phyloP scores from a whole-genome alignment of 2,888 invertebrate genomes.

The Agrotis puta region DNA sequence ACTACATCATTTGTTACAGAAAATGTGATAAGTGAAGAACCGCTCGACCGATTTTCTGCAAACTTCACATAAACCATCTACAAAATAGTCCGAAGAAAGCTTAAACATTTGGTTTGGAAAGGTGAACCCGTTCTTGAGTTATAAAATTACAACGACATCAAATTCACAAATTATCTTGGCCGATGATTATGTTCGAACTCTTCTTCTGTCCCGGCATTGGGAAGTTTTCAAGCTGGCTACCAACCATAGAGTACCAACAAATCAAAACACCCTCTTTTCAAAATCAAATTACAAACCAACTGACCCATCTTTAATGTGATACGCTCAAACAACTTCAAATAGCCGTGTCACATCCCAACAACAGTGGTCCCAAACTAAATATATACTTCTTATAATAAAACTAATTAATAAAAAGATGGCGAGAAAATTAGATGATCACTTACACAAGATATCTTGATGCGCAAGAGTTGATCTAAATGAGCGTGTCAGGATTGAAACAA shows the following conservation, averaged over 20 bases:
- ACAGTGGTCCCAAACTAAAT: conserved; percentile 45
- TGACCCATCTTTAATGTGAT: conserved; percentile 42
- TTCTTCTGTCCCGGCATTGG: too few species aligned
- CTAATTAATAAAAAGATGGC: conserved; percentile 59
- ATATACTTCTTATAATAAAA: conserved; percentile 35
- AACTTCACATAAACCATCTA: too few species aligned
- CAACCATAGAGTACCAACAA: neutral
- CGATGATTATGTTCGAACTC: too few species aligned
- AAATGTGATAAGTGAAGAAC: too few species aligned
- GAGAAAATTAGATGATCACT: conserved; percentile 65
- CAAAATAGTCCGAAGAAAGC: too few species aligned
- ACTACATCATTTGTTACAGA: too few species aligned
- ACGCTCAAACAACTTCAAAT: conserved; percentile 77
- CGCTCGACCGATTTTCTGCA: too few species aligned
- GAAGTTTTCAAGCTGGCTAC: too few species aligned
- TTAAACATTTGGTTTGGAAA: too few species aligned
- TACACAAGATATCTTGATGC: conserved; percentile 54
- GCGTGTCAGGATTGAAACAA: conserved; percentile 71
- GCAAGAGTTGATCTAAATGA: conserved; percentile 76
- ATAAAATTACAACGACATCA: too few species aligned
- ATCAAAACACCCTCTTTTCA: conserved; percentile 28
- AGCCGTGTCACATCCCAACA: conserved; percentile 72
- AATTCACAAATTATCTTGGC: too few species aligned
- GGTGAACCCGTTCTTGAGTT: too few species aligned
- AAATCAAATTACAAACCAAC: conserved; percentile 44